Base-by-base conservation (phyloP, 2,888 invertebrate species). In the Bimastos eiseni region DNA sequence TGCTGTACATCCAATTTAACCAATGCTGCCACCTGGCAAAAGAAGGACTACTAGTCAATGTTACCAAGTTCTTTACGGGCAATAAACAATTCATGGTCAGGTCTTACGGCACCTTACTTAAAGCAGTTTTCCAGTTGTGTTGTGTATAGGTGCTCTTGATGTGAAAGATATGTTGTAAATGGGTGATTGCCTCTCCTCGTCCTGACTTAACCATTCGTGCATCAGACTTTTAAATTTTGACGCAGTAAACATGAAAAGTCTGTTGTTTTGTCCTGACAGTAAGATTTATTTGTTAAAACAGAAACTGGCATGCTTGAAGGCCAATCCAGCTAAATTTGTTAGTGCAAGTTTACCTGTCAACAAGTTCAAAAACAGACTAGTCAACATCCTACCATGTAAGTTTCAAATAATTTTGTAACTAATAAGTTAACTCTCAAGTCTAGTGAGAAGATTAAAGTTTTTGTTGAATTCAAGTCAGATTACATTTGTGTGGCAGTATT, bases 361-460 rank as follows among this genome's bases (percentile, higher is more conserved):
- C 96, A 98, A 99, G 95, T 98, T 98, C 95, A 99, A 99, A 96
- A 99, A 99, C 96, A 97, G 99, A 93, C 96, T 99, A 94, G 98
- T 99, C 91, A 99, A 99, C 95, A 98, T 99, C 95, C 96, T 99
- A 95, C 99, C 99, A 90, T 99, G 95, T 95, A 93, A 95, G 95
- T 95, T 91, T 90, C 33, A 70, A 70, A n/a, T 70, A 30, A n/a
- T 70, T n/a, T n/a, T 70, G 11, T 11, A 70, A 70, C 70, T 70
- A 30, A 30, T 49, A 15, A 41, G 41, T 41, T 41, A 41, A 41
- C 15, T 41, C 41, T n/a, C n/a, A n/a, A 49, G 21, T 24, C 49
- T 24, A 49, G 49, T 49, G 49, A 21, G 24, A 49, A 49, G 49
- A 17, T 49, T 49, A 49, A 49, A 49, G 21, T 49, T 49, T 49